A percentile compares a stretch with the other conserved stretches of the same genome.
These are phyloP conservation scores for Lutraria lutraria DNA, from an alignment of 2,888 invertebrate genomes.

Conservation along the genomic window DNA sequence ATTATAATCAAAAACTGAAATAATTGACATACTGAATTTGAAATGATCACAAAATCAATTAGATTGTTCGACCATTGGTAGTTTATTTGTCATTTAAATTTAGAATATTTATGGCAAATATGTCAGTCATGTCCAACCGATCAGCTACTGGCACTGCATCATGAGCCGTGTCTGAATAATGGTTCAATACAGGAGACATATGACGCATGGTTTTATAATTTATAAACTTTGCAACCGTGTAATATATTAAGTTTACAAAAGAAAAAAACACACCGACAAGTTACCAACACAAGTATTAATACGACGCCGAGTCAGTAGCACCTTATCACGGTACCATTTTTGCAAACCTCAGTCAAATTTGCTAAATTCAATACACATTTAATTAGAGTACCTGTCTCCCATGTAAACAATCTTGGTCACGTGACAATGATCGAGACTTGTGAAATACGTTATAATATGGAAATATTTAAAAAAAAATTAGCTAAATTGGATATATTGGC, in stretches of 20 bases:
- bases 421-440: constrained; percentile 19
- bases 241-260: not conserved
- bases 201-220: not conserved
- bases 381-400: constrained; percentile 55
- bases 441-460: not conserved
- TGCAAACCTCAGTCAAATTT: not conserved
- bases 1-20: not conserved
- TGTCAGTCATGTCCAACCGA: no score
- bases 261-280: not conserved
- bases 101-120: no score
- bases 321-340: not conserved
- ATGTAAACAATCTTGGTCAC: constrained; percentile 63
- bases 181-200: not conserved
- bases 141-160: not conserved
- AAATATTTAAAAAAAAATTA: not conserved
- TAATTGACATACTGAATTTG: not conserved
- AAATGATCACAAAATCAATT: not conserved
- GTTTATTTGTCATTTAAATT: not conserved
- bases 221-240: not conserved
- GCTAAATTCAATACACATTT: not conserved
- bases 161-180: not conserved
- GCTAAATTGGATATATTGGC: no score
- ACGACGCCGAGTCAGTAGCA: not conserved
- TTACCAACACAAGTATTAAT: not conserved
- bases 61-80: not conserved